Conservation (phyloP, 2,888 invertebrate species). For the Chymomyza fuscimana region DNA sequence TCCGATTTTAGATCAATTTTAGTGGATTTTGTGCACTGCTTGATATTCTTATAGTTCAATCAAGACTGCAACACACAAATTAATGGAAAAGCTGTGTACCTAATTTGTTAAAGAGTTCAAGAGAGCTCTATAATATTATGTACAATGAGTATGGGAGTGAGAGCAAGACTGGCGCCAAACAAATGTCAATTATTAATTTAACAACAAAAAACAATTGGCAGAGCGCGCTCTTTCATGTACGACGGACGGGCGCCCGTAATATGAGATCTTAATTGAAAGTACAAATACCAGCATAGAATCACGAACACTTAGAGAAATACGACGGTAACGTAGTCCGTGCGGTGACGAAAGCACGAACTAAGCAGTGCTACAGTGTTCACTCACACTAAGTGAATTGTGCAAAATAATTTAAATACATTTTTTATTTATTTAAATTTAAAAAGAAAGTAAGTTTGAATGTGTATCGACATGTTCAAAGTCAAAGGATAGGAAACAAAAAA, state of each 20-base stretch:
- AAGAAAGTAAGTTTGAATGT: too few relatives aligned
- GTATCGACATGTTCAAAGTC: too few relatives aligned
- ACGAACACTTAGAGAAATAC: not conserved
- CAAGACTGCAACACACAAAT: constrained; percentile 8
- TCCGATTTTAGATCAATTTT: too few relatives aligned
- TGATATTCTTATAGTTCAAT: too few relatives aligned
- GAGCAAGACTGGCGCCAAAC: constrained; percentile 50
- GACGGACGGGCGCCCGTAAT: constrained; percentile 51
- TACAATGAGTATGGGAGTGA: not conserved
- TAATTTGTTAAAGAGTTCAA: constrained; percentile 37
- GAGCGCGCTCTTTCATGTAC: constrained; percentile 21
- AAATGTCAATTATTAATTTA: constrained; percentile 57
- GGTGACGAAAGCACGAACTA: too few relatives aligned
- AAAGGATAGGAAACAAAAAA: too few relatives aligned
- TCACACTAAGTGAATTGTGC: too few relatives aligned
- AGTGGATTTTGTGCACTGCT: too few relatives aligned
- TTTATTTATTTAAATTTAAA: too few relatives aligned
- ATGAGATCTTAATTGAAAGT: constrained; percentile 50
- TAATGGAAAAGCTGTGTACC: constrained; percentile 49
- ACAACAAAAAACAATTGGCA: constrained; percentile 36
- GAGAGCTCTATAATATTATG: not conserved
- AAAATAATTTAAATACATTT: too few relatives aligned
- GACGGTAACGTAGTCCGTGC: too few relatives aligned
- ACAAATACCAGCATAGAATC: constrained; percentile 17
- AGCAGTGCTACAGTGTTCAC: too few relatives aligned